Evolutionary conservation across 2,888 invertebrate species (phyloP), one percentile per base, ranked within the genome.

Genomic region (Xestia xanthographa): DNA sequence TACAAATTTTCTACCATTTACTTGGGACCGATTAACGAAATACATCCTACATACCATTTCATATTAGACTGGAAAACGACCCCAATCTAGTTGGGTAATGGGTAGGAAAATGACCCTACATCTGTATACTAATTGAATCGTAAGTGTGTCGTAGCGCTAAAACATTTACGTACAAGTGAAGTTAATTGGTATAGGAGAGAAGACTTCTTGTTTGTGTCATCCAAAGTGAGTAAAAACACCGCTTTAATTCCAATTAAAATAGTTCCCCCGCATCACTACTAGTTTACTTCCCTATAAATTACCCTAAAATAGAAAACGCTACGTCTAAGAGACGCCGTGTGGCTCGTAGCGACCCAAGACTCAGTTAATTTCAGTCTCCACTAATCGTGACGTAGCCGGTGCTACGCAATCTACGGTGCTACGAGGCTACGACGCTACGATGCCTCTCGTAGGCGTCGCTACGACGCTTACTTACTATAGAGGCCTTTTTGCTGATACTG

Each of bases 401-500:
- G 71, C 72, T 79, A 75, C 66, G 69, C 58, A 72, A 62, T 68
- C 71, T 82, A 71, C 41, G 62, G 56, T 6, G 56, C 73, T 83
- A 66, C 70, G 75, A 41, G 17, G 45, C 63, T 80, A 71, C 72
- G 70, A 38, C 29, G 63, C 26, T 84, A 65, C 71, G 62, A 3
- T 6, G 20, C 20, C 48, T 48, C 6, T 48, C 48, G 48, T 48
- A 48, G 48, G 48, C 45, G 17, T 41, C 1, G 43, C 68, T 77
- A 77, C 79, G 67, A 43, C 34, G 67, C 29, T 75, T 63, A 43
- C 56, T 43, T 71, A 58, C 71, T 72, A 66, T 45, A 72, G 48
- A 53, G 66, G 48, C 66, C 3, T 75, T 82, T 83, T 73, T 76
- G 58, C 66, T 75, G 75, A 85, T 87, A 78, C 82, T 75, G 80